A percentile compares a stretch with the other conserved stretches of the same genome.
phyloP scores from a whole-genome alignment of 2,888 invertebrate genomes.

The Torymus texanus region DNA sequence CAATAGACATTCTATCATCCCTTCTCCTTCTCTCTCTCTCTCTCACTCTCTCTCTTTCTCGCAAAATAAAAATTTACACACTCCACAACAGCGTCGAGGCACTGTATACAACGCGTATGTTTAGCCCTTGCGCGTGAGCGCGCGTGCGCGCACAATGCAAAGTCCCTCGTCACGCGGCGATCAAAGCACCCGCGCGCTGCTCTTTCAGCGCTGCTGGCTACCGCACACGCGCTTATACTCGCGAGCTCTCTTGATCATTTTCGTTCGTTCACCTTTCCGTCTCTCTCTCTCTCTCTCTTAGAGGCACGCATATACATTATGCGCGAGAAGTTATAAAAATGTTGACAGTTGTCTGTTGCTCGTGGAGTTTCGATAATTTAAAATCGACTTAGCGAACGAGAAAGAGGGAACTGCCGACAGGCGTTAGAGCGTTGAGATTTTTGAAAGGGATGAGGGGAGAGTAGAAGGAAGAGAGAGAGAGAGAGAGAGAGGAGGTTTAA shows the following conservation, averaged over 20 bases:
- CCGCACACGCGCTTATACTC: conserved; percentile 3
- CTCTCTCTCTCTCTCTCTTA: not conserved
- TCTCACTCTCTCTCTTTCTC: too few species aligned
- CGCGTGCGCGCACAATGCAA: conserved; percentile 60
- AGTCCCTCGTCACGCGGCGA: conserved; percentile 70
- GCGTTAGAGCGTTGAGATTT: too few species aligned
- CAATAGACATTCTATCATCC: too few species aligned
- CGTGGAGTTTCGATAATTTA: conserved; percentile 8
- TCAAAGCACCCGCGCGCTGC: conserved; percentile 66
- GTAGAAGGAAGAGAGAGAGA: too few species aligned
- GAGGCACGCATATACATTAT: not conserved
- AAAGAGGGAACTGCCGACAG: too few species aligned
- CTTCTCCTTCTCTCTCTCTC: too few species aligned
- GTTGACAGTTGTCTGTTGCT: not conserved
- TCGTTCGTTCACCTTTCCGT: conserved; percentile 49
- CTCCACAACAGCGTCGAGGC: too few species aligned
- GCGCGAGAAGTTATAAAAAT: conserved; percentile 7
- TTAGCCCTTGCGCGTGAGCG: too few species aligned
- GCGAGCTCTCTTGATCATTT: conserved; percentile 35
- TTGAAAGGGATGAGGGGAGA: too few species aligned
- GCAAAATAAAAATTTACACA: too few species aligned
- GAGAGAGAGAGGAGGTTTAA: not conserved
- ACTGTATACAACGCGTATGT: too few species aligned
- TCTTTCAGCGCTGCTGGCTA: conserved; percentile 50
- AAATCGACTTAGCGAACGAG: conserved; percentile 12